Percentiles rank a stretch among this genome's conserved stretches.
These are phyloP conservation scores for Drosophila falleni DNA, from an alignment of 2,888 invertebrate species.

Conservation along the genomic window DNA sequence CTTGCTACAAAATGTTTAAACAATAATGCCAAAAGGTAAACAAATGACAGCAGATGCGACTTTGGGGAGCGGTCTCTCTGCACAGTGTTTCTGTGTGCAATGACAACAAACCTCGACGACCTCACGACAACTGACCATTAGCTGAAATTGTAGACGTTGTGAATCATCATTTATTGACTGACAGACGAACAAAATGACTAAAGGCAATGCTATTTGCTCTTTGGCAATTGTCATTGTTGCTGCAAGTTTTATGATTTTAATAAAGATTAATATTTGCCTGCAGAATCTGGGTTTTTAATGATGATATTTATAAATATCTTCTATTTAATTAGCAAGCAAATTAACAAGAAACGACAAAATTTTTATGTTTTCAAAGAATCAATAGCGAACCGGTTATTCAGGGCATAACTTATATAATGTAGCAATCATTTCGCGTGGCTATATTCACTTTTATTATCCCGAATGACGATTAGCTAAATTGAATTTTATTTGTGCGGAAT, in stretches of 20 bases:
- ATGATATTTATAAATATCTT: too few relatives aligned
- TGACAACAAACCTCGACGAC: conserved; percentile 44
- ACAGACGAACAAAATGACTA: not conserved
- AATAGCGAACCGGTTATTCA: conserved; percentile 57
- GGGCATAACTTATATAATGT: too few relatives aligned
- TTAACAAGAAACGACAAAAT: conserved; percentile 24
- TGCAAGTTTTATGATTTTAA: conserved; percentile 52
- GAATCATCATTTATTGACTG: conserved; percentile 13
- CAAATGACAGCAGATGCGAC: conserved; percentile 20
- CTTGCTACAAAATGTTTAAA: conserved; percentile 37
- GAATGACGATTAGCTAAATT: not conserved
- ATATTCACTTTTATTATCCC: conserved; percentile 37
- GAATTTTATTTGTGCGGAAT: not conserved
- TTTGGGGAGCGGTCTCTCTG: conserved; percentile 34
- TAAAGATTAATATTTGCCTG: conserved; percentile 5
- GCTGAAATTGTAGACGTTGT: conserved; percentile 8
- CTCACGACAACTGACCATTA: conserved; percentile 51
- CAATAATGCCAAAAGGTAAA: conserved; percentile 54
- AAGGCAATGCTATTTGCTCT: conserved; percentile 25
- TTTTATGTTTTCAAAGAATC: conserved; percentile 21
- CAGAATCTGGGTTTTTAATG: conserved; percentile 22
- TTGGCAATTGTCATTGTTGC: conserved; percentile 23
- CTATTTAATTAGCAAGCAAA: conserved; percentile 40
- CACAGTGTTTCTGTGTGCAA: conserved; percentile 29
- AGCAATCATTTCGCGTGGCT: conserved; percentile 20